Evolutionary conservation across 2,797 vertebrate genomes (phyloP), one percentile per base, ranked within the genome.

Genomic region (Platyrinchus mystaceus): DNA sequence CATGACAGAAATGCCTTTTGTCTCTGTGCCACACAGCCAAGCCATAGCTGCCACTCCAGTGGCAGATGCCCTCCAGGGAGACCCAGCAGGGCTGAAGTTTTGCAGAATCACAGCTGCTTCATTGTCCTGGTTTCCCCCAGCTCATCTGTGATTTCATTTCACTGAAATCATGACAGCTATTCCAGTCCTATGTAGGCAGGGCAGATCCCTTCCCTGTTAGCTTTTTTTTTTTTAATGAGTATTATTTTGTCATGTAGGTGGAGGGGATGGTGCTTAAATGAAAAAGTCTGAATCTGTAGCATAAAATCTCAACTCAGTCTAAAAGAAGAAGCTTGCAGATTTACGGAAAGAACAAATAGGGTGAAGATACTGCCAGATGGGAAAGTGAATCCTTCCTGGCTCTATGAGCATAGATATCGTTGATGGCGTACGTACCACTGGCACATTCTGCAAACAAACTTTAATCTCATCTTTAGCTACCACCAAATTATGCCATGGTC

Each of bases 101-200:
- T 95, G 70, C 80, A 74, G 24, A 82, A 87, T 82, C 80, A 87
- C 76, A 96, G 88, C 91, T 94, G 70, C 60, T 90, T 50, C 91
- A 83, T 90, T 91, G 90, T 96, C 89, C 91, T 87, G 39, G 22
- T 80, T 93, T 94, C 64, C 93, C 80, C 74, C 56, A 93, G 74
- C 74, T 96, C 60, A 56, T 64, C 70, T 90, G 10, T 74, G 63
- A 90, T 82, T 96, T 94, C 80, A 91, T 91, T 95, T 93, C 94
- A 39, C 49, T 82, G 70, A 94, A 94, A 88, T 86, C 68, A 90
- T 1, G 4, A 80, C 89, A 93, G 77, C 46, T 96, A 91, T 94
- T 96, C 67, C 41, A 90, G 66, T 87, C 59, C 78, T 91, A 94
- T 0, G 49, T 88, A 94, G 94, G 91, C 89, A 93, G 91, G 28